Base-by-base conservation (phyloP, 2,888 invertebrate genomes). In the Pyralis farinalis region DNA sequence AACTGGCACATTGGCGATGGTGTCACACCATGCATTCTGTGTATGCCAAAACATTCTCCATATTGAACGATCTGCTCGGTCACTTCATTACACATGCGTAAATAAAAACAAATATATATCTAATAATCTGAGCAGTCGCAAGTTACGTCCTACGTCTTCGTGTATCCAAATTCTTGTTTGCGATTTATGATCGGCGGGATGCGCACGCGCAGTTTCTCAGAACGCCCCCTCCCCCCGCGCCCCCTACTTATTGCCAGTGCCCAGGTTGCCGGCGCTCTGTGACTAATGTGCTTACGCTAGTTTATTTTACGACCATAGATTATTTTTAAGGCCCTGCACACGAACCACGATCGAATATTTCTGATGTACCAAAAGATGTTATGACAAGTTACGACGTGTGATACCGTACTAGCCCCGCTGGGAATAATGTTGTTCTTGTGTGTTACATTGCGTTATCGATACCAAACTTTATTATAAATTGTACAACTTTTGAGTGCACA, bases 191-290 rank as follows among this genome's bases (percentile, higher is more conserved):
- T 53, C 55, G 49, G 40, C 40, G 47, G 49, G 62, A 58, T 63
- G 71, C 64, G 65, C 65, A 56, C 59, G 65, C 70, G 65, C 63
- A 63, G 50, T 47, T 66, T 74, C 71, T 64, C 45, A 55, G 70
- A 72, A 71, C 33, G 42, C 43, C 20, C 33, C 40, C 25, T 7
- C 25, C 22, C 25, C 22, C 34, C 38, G 29, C 46, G 47, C 49
- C 46, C 25, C 25, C 7, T 25, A n/a, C 7, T 25, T 7, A 2
- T n/a, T 25, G 21, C 25, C 25, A 25, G 25, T 25, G 36, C 29
- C 20, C 12, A 21, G 28, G 21, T 35, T 22, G 21, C 35, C 35
- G 10, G 22, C 39, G 42, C n/a, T 25, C 25, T 51, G 59, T 55
- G 55, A 57, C 53, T 55, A 53, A 63, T 52, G 54, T 47, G 47